Base-by-base conservation (phyloP, 2,888 invertebrate genomes). In the Amaurobius ferox region DNA sequence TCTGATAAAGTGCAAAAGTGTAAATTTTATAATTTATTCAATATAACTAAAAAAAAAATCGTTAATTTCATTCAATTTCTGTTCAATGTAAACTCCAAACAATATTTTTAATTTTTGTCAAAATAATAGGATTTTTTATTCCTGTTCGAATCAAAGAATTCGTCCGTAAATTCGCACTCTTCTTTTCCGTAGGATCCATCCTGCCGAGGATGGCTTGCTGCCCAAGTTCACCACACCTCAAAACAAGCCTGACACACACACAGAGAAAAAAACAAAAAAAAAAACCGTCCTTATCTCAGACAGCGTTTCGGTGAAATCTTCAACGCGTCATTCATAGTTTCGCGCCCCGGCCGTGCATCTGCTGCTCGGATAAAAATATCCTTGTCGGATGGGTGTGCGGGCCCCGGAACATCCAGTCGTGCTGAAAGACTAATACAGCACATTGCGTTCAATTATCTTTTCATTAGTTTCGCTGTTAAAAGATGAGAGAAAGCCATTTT, bases 181-280 rank as follows among this genome's bases (percentile, higher is more conserved):
- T 9, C 9, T 5, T 9, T 7, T 9, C 6, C 9, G 6, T 7
- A 35, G 35, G 9, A 35, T 35, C 35, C 35, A 35, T 9, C 35
- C 6, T 35, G 5, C 35, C 9, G 35, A 9, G 35, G 9, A 44
- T 44, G 44, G 44, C 44, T 11, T 2, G n/a, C 2, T 44, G 44
- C 44, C n/a, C n/a, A n/a, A n/a, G n/a, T n/a, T n/a, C n/a, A n/a
- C n/a, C 44, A 44, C 44, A 44, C 44, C 44, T 44, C 13, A 44
- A 16, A n/a, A 2, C 13, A 16, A 44, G 44, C 44, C n/a, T 44
- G 44, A 44, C 44, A 44, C 9, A 44, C 44, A 44, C n/a, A n/a
- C n/a, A n/a, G n/a, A n/a, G n/a, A n/a, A n/a, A n/a, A n/a, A n/a
- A n/a, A n/a, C n/a, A n/a, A n/a, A n/a, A n/a, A n/a, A n/a, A n/a